Evolutionary conservation across 2,797 vertebrate species (phyloP).

Genomic region (Odontamblyopus lacepedii): DNA sequence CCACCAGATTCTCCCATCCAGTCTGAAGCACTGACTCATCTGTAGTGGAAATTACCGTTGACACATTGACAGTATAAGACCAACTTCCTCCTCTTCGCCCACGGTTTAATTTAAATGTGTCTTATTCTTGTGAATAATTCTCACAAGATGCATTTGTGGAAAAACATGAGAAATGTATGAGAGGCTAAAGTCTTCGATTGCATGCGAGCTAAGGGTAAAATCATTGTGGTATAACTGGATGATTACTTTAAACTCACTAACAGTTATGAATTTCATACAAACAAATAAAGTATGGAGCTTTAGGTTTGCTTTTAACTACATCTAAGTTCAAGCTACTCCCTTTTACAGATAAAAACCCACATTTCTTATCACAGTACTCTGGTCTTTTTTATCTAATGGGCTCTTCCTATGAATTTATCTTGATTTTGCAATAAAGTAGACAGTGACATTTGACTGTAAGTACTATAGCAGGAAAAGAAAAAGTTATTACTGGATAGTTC

Average conservation of each 20-base stretch:
- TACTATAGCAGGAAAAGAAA: no score
- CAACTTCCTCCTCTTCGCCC: slow-evolving; percentile 20
- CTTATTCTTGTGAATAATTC: slow-evolving; percentile 15
- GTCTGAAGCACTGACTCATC: slow-evolving; percentile 33
- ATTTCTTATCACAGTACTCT: slow-evolving; percentile 34
- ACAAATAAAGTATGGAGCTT: neutral
- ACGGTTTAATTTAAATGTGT: neutral
- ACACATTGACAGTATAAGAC: slow-evolving; percentile 26
- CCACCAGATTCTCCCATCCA: slow-evolving; percentile 16
- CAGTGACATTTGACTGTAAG: no score
- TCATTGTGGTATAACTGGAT: neutral
- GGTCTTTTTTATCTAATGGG: neutral
- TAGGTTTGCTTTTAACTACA: neutral
- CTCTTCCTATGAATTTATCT: neutral
- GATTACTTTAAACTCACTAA: neutral
- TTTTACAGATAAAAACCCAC: slow-evolving; percentile 32
- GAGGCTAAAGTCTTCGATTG: neutral
- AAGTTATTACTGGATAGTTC: neutral
- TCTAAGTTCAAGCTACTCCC: slow-evolving; percentile 8
- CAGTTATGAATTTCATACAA: neutral
- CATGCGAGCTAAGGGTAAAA: neutral
- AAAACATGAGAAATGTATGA: neutral
- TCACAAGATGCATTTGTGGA: slow-evolving; percentile 20
- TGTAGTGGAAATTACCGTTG: slow-evolving; percentile 45
- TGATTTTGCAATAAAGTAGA: neutral